Evolutionary conservation across 2,888 invertebrate genomes (phyloP), one percentile per base, ranked within the genome.

Genomic region (Sericinus montela): DNA sequence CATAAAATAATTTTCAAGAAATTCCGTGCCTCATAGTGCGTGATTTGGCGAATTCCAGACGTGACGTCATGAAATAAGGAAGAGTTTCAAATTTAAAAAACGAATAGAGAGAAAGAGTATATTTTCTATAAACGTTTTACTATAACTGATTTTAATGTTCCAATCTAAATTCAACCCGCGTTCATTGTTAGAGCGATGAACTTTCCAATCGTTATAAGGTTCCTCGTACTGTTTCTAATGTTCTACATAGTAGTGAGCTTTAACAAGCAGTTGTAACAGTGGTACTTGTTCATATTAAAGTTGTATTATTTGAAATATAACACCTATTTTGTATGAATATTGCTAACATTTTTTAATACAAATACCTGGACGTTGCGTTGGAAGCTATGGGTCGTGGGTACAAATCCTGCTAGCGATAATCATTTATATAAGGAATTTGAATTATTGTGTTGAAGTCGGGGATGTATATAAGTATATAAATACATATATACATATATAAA

Each of bases 131-230:
- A 45, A 23, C 15, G 25, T 43, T 28, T 46, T 9, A 40, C 32
- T 23, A 32, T 40, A 46, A 23, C 49, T 43, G 30, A 35, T 54
- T 43, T 36, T 45, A 50, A 51, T 46, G 32, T 42, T 43, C 28
- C 41, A 48, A 50, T 54, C 45, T 47, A 53, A 55, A 58, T 55
- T 51, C 45, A 54, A 43, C 44, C 41, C 49, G 52, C 48, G 53
- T 53, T 42, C 53, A 49, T 54, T 56, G 46, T 51, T 41, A 42
- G 39, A 52, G 35, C 47, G 43, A 23, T 48, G 51, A 51, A 52
- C 51, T 41, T 35, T 47, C 15, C 36, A 14, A 23, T 38, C 10
- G 15, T 37, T 37, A 13, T 13, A 25, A 30, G 36, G 28, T 44
- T 34, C 32, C 16, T 32, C 7, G 23, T 32, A 35, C 15, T 30